Evolutionary conservation across 2,797 vertebrate genomes (phyloP).

Genomic region (Chrysolophus pictus): DNA sequence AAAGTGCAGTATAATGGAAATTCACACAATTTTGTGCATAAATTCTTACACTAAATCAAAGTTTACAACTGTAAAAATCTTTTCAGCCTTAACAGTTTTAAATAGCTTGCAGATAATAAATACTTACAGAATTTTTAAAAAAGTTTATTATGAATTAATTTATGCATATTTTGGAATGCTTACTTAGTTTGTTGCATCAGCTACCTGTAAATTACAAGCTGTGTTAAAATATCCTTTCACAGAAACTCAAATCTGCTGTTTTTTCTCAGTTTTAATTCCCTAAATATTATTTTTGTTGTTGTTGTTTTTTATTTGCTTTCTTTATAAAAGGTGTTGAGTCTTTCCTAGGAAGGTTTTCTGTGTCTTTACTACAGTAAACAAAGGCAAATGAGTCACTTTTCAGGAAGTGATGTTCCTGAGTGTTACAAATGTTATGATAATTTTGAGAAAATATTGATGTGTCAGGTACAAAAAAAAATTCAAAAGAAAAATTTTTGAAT

Average conservation of each 20-base stretch:
- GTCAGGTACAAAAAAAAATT: not conserved
- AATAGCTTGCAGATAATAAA: not conserved
- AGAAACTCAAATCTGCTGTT: not conserved
- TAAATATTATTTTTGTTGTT: not conserved
- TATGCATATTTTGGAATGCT: not conserved
- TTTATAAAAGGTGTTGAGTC: not conserved
- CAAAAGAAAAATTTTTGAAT: not conserved
- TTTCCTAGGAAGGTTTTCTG: not conserved
- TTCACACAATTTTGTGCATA: slow-evolving; percentile 13
- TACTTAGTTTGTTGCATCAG: not conserved
- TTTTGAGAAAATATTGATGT: not conserved
- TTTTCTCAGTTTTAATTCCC: not conserved
- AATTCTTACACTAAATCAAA: slow-evolving; percentile 51
- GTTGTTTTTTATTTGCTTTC: not conserved
- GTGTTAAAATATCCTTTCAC: not conserved
- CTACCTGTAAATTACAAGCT: not conserved
- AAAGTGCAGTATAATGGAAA: slow-evolving; percentile 27
- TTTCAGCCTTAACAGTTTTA: slow-evolving; percentile 21
- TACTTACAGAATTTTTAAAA: not conserved
- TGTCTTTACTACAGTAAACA: not conserved
- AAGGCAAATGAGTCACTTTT: not conserved
- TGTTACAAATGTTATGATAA: not conserved
- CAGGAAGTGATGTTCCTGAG: not conserved
- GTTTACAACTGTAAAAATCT: not conserved
- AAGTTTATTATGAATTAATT: not conserved